Evolutionary conservation across 2,888 invertebrate species (phyloP).

Genomic region (Metellina segmentata): DNA sequence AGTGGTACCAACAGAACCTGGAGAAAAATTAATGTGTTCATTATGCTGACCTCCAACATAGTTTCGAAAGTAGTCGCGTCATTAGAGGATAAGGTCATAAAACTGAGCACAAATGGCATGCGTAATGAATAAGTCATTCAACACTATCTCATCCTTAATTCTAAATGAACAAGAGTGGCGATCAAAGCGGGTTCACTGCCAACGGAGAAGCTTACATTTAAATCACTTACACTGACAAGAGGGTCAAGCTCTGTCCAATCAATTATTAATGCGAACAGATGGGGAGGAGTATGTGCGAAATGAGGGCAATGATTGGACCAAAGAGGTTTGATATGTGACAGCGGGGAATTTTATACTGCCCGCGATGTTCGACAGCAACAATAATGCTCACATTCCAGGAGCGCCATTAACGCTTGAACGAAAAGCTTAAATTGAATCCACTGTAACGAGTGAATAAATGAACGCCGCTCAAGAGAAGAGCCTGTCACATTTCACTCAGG

Average conservation of each 20-base stretch:
- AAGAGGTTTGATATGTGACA: background rate
- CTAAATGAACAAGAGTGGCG: background rate
- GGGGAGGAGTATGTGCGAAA: background rate
- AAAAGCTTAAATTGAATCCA: background rate
- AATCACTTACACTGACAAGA: slow-evolving; percentile 19
- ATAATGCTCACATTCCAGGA: background rate
- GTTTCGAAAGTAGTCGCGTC: background rate
- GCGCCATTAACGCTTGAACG: background rate
- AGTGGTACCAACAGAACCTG: background rate
- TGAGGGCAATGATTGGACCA: no score
- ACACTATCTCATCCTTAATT: background rate
- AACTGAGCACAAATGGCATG: background rate
- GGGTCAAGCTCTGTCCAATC: slow-evolving; percentile 21
- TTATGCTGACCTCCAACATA: background rate
- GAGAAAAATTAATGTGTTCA: background rate
- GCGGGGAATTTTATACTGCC: background rate
- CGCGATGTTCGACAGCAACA: background rate
- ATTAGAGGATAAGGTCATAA: background rate
- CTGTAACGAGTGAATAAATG: background rate
- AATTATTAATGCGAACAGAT: slow-evolving; percentile 15
- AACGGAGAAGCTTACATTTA: background rate
- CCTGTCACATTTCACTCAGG: background rate
- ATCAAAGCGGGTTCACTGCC: background rate
- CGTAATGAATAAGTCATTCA: background rate
- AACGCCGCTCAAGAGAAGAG: background rate